A percentile compares a stretch with the other conserved stretches of the same genome.
phyloP scores from a whole-genome alignment of 2,888 invertebrate genomes.

The Xestia rhomboidea region DNA sequence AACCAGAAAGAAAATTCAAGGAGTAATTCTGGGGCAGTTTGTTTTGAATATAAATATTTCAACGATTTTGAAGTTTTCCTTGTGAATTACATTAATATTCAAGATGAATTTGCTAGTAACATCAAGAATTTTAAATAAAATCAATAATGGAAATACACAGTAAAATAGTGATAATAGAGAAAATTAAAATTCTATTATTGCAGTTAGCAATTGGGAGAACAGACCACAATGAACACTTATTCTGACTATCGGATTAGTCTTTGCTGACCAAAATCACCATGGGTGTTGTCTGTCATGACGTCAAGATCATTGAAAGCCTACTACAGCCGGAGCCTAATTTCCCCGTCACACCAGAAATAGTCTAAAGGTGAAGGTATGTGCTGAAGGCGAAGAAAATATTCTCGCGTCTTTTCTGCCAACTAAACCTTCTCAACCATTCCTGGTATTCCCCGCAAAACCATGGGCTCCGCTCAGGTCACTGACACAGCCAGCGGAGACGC shows the following conservation, averaged over 20 bases:
- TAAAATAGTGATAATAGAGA: too few species aligned
- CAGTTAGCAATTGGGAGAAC: too few species aligned
- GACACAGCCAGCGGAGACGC: constrained; percentile 49
- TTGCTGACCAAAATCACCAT: neutral
- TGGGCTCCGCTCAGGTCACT: constrained; percentile 57
- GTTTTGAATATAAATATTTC: constrained; percentile 5
- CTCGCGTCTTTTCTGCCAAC: neutral
- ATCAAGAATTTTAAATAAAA: neutral
- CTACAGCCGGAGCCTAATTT: neutral
- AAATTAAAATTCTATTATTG: too few species aligned
- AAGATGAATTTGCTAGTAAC: neutral
- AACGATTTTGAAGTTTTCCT: neutral
- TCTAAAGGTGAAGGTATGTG: neutral
- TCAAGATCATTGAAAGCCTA: neutral
- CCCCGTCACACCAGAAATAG: neutral
- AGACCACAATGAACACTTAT: neutral
- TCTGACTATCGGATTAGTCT: neutral
- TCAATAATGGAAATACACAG: neutral
- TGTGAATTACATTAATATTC: neutral
- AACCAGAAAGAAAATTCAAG: neutral
- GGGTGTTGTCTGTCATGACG: neutral
- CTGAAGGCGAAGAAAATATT: neutral
- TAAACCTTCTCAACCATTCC: constrained; percentile 31
- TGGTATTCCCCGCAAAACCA: constrained; percentile 16
- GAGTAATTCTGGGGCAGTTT: neutral